Evolutionary conservation across 2,113 vertebrate genomes (phyloP).

Genomic region (Mellivora capensis): DNA sequence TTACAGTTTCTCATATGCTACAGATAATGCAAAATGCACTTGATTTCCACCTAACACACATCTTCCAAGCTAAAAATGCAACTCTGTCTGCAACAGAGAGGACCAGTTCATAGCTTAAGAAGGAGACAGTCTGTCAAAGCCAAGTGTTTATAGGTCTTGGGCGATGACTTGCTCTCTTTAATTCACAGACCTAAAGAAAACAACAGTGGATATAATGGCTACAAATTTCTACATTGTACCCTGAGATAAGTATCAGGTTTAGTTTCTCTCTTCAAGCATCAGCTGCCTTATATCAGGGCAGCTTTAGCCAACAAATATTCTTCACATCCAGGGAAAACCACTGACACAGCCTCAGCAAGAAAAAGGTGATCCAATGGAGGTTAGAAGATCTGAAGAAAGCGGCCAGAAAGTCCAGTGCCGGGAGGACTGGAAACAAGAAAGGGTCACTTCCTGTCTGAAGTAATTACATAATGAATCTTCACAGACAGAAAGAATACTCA

Average conservation of each 20-base stretch:
- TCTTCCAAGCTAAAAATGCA: constrained; percentile 25
- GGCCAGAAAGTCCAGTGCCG: background rate
- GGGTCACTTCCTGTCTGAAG: background rate
- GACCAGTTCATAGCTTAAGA: background rate
- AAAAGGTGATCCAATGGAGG: background rate
- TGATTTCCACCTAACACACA: background rate
- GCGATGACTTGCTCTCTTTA: background rate
- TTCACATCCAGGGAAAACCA: background rate
- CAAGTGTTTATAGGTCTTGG: background rate
- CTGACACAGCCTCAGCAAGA: background rate
- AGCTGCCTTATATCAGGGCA: background rate
- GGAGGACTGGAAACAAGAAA: background rate
- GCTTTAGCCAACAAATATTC: background rate
- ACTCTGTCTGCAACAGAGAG: background rate
- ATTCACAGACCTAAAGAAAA: background rate
- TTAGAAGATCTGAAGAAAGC: background rate
- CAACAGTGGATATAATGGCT: background rate
- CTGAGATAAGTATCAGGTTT: background rate
- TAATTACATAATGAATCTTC: background rate
- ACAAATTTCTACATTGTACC: background rate
- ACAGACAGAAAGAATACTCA: background rate
- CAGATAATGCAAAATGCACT: background rate
- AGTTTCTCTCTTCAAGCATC: background rate
- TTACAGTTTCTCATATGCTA: constrained; percentile 14
- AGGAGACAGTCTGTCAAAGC: background rate